Conservation (phyloP, 2,888 invertebrate genomes). For the Kryphioiulus occultus region DNA sequence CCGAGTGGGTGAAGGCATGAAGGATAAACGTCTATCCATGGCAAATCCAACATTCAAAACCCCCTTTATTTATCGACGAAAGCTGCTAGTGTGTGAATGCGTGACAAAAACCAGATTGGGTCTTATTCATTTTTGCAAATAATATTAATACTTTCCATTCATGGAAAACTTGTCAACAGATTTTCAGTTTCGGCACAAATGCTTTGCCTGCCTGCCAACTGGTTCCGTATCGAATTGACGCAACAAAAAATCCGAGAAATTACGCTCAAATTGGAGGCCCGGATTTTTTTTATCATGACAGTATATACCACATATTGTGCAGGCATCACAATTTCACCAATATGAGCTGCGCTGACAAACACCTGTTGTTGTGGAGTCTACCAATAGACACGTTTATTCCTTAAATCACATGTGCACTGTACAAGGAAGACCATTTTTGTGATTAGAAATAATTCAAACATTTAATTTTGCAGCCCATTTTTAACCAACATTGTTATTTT, state of each 20-base stretch:
- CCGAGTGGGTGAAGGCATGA: not conserved
- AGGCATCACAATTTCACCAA: no score
- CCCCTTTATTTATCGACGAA: constrained; percentile 5
- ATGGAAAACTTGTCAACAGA: not conserved
- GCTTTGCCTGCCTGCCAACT: not conserved
- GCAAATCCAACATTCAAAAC: not conserved
- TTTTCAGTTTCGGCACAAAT: not conserved
- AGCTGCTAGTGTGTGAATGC: not conserved
- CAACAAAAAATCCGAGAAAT: not conserved
- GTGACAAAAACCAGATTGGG: not conserved
- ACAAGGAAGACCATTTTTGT: no score
- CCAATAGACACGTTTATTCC: no score
- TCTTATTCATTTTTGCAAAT: constrained; percentile 5
- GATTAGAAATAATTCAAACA: no score
- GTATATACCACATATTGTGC: no score
- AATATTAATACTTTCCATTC: not conserved
- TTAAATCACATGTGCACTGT: no score
- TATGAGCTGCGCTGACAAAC: no score
- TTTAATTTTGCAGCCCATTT: no score
- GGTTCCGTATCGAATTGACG: not conserved
- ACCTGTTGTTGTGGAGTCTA: no score
- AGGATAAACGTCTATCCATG: not conserved
- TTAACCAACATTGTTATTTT: no score
- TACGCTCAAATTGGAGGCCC: not conserved
- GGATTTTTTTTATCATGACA: no score